Evolutionary conservation across 2,797 vertebrate genomes (phyloP), one percentile per base, ranked within the genome.

Genomic region (Tachyglossus aculeatus): DNA sequence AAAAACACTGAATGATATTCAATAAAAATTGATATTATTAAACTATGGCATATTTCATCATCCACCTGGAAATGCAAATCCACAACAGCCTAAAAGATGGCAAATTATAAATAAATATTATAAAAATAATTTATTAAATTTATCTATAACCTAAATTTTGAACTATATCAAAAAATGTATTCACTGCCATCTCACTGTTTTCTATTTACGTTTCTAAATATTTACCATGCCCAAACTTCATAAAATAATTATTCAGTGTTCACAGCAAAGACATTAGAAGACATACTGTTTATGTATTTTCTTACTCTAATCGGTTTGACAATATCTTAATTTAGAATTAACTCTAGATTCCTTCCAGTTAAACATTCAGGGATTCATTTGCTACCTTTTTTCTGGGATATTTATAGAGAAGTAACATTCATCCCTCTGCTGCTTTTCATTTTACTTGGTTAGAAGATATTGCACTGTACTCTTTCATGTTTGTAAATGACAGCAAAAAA

Each of bases 141-240:
- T 80, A 59, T 67, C 72, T 71, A 78, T 75, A 90, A 91, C 69
- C 40, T 75, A 62, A 61, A 69, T 73, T 88, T 86, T 0, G 11
- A 83, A 81, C 83, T 67, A 78, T 82, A 80, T 75, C 69, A 16
- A 81, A 80, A 86, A 88, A 83, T 79, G 86, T 82, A 89, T 85
- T 87, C 83, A 86, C 71, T 71, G 45, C 43, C 67, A 67, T 82
- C 82, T 86, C 77, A 52, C 69, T 86, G 83, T 88, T 90, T 86
- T 76, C 59, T 66, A 85, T 74, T 78, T 86, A 84, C 88, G 75
- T 87, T 87, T 83, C 84, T 89, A 89, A 89, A 91, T 89, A 92
- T 92, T 92, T 91, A 88, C 87, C 70, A 69, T 13, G 51, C n/a
- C 70, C 65, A 80, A 69, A 63, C 80, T 86, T 90, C 77, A 73